Evolutionary conservation across 1,140 invertebrate species (phyloP), one percentile per base, ranked within the genome.

Genomic region (Theocolax elegans): DNA sequence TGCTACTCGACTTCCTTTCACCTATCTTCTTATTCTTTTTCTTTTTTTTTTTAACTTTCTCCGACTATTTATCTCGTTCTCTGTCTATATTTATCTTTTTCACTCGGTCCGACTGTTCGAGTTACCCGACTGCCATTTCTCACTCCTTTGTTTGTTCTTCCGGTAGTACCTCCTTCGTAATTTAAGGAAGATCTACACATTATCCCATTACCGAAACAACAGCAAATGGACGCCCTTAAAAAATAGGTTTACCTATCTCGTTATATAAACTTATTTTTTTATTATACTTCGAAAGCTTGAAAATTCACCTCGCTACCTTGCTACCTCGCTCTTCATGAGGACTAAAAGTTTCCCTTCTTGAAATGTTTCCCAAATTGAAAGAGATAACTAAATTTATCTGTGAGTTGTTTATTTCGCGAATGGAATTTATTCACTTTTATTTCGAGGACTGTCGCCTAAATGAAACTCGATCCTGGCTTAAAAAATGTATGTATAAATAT

Each of bases 21-120:
- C n/a, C n/a, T n/a, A n/a, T n/a, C n/a, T n/a, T n/a, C n/a, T n/a
- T 35, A 10, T 19, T 7, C 48, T 35, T 35, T 35, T 10, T 35
- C 10, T 35, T 6, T 9, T 46, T 46, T 29, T 23, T 17, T 12
- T n/a, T 15, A 10, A 44, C 25, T 54, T 29, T 44, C 58, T 10
- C 27, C 27, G 29, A 51, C 48, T 51, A 64, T 64, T 51, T 64
- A 53, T 66, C 44, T 66, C 38, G 6, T 35, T 54, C 49, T 29
- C 49, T 17, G 31, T 64, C 40, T 60, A 19, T 65, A 51, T 65
- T 53, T 53, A 65, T 65, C 62, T 65, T 65, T 65, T 53, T 40
- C 62, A 25, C 62, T 42, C n/a, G 4, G 31, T 25, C 31, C 25
- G n/a, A 27, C 40, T 46, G 42, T 19, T 60, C 40, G 17, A 60